Evolutionary conservation across 2,113 vertebrate species (phyloP).

Genomic region (Gila orcuttii): DNA sequence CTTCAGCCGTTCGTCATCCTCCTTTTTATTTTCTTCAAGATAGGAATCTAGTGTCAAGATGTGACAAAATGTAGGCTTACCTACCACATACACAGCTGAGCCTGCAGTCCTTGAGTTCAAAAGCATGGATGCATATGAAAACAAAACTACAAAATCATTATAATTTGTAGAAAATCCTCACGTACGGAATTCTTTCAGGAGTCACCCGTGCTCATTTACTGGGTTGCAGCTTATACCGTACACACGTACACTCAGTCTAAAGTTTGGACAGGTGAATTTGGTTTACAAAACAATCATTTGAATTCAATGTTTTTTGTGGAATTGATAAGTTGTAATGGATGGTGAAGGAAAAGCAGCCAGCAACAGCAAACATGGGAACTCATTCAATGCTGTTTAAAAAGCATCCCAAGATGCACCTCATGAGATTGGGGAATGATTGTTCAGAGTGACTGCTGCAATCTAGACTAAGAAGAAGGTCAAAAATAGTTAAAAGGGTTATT

Average conservation of each 20-base stretch:
- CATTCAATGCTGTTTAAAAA: no score
- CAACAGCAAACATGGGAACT: no score
- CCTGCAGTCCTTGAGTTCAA: background rate
- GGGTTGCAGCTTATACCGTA: background rate
- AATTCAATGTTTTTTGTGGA: background rate
- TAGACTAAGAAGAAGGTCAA: no score
- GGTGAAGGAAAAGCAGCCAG: no score
- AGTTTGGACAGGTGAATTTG: background rate
- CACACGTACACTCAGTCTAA: background rate
- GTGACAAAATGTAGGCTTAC: conserved; percentile 59
- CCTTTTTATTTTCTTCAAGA: conserved; percentile 42
- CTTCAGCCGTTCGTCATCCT: conserved; percentile 47
- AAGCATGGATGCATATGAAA: background rate
- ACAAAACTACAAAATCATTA: background rate
- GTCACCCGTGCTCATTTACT: background rate
- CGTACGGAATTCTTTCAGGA: no score
- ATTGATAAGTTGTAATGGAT: background rate
- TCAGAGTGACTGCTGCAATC: background rate
- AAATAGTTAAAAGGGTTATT: no score
- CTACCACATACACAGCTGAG: conserved; percentile 57
- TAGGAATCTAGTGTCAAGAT: conserved; percentile 49
- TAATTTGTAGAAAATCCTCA: background rate
- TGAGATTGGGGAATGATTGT: background rate
- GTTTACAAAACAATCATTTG: background rate
- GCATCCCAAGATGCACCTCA: no score